Evolutionary conservation across 1,140 invertebrate species (phyloP).

Genomic region (Anthonomus grandis): DNA sequence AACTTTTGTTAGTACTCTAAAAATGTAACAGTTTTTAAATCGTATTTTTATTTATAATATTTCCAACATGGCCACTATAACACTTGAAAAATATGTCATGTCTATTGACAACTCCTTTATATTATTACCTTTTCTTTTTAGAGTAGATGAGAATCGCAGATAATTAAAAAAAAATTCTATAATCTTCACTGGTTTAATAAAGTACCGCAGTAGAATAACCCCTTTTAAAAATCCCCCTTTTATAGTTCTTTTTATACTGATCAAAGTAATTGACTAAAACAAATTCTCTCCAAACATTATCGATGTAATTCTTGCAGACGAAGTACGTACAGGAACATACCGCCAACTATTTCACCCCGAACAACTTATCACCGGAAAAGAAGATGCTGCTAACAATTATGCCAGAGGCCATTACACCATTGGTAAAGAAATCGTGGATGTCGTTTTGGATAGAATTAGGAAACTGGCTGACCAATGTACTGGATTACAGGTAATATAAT

Average conservation of each 20-base stretch:
- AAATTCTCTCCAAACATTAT: too few species aligned
- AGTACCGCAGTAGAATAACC: neutral
- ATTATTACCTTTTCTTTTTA: neutral
- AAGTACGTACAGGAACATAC: constrained; percentile 69
- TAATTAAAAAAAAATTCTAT: neutral
- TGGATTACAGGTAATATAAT: constrained; percentile 61
- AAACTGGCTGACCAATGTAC: constrained; percentile 76
- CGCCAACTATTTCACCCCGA: constrained; percentile 72
- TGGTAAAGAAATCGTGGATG: constrained; percentile 80
- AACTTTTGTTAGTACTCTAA: too few species aligned
- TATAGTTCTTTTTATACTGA: neutral
- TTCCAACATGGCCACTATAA: too few species aligned
- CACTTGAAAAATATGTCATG: too few species aligned
- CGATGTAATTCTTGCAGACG: constrained; percentile 59
- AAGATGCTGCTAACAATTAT: constrained; percentile 84
- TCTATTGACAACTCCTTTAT: too few species aligned
- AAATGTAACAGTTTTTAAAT: too few species aligned
- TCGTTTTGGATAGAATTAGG: constrained; percentile 71
- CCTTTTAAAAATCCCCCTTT: too few species aligned
- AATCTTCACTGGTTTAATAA: neutral
- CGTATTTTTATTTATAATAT: too few species aligned
- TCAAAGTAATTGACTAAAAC: too few species aligned
- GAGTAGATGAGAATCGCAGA: neutral
- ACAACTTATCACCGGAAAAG: constrained; percentile 70
- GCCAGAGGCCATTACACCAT: constrained; percentile 84